phyloP scores from a whole-genome alignment of 2,888 invertebrate genomes.

The Amaurobius ferox region DNA sequence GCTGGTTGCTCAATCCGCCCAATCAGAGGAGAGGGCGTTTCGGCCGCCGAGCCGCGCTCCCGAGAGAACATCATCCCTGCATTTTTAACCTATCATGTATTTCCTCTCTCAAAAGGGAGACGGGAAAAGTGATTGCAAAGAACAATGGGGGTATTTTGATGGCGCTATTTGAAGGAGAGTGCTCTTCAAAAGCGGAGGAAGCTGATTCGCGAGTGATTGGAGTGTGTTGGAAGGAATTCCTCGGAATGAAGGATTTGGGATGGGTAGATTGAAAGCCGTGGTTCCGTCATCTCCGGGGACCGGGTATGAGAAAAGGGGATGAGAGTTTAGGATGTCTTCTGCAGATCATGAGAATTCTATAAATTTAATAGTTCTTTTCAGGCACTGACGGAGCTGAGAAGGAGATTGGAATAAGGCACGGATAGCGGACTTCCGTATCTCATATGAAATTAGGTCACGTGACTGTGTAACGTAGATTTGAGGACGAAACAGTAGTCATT shows the following conservation, averaged over 20 bases:
- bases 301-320: background rate
- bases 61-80: constrained; percentile 5
- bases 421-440: too few species aligned
- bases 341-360: too few species aligned
- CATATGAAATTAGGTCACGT: too few species aligned
- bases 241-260: background rate
- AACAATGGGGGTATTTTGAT: constrained; percentile 8
- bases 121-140: constrained; percentile 12
- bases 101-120: background rate
- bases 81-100: constrained; percentile 16
- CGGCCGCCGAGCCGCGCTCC: background rate
- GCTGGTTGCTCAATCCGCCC: constrained; percentile 11
- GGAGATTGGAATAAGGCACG: too few species aligned
- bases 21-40: constrained; percentile 12
- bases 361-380: too few species aligned
- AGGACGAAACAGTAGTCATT: too few species aligned
- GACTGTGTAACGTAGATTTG: too few species aligned
- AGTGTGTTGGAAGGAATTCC: background rate
- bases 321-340: background rate
- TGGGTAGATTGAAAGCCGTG: background rate
- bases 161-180: constrained; percentile 4
- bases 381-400: too few species aligned
- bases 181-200: background rate
- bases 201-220: background rate
- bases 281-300: background rate